Evolutionary conservation across 2,113 vertebrate genomes (phyloP), one percentile per base, ranked within the genome.

Genomic region (Scolopax mira): DNA sequence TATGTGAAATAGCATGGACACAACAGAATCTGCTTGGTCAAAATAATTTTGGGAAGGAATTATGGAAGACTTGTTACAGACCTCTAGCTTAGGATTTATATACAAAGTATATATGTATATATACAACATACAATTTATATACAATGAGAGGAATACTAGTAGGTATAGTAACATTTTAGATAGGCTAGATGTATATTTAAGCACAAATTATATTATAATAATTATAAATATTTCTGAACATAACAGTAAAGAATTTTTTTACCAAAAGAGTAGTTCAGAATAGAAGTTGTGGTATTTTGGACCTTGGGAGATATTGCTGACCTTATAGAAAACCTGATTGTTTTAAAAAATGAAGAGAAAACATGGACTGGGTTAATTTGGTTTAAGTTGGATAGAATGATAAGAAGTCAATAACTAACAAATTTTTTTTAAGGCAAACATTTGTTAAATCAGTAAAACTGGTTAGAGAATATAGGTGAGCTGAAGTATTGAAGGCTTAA

Each of bases 291-390:
- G 22, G 74, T 73, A 42, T 41, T 94, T 81, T 54, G 54, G 62
- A 57, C 21, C 19, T 85, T 86, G 51, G n/a, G 91, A 92, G 21
- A n/a, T 84, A 37, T 89, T 78, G 22, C 27, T 78, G 52, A 60
- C 42, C 27, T 39, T 79, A 16, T 3, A 46, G 55, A 74, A 81
- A 66, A 73, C 7, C 11, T 2, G 5, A 9, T 15, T 57, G 10
- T 66, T 66, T 72, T 70, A 24, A 28, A 82, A 72, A 80, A 44
- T 23, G 0, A 67, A 60, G 55, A 13, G 46, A 81, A 67, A 73
- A 41, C 10, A 25, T 11, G 7, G 58, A 27, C 15, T 51, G 18
- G 10, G 4, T 70, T 90, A 25, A 44, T 71, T 66, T 85, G 28
- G 4, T 85, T 79, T 74, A 54, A 78, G 31, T 62, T 58, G 87